Evolutionary conservation across 2,113 vertebrate species (phyloP).

Genomic region (Tychaedon coryphoeus): DNA sequence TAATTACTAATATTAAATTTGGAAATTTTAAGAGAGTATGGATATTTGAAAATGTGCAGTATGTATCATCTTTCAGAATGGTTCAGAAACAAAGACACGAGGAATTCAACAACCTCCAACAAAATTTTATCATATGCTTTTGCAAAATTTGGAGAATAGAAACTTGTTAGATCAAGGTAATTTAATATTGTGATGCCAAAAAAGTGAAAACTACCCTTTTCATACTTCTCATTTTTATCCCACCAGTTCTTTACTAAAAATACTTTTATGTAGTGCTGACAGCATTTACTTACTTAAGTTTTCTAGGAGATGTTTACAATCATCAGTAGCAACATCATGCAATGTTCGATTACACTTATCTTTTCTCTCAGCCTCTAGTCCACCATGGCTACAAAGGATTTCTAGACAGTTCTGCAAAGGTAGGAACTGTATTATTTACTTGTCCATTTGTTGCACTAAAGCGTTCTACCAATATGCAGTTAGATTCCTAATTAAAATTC

Average conservation of each 20-base stretch:
- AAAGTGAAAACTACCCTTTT: background rate
- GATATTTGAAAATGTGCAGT: background rate
- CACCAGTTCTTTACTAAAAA: background rate
- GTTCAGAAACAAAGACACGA: background rate
- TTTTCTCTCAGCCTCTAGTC: slow-evolving; percentile 87
- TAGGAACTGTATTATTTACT: slow-evolving; percentile 54
- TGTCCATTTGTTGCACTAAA: background rate
- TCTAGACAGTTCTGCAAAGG: slow-evolving; percentile 90
- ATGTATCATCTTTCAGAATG: background rate
- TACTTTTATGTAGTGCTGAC: background rate
- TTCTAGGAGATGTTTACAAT: slow-evolving; percentile 96
- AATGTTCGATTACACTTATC: slow-evolving; percentile 90
- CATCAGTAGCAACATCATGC: slow-evolving; percentile 94
- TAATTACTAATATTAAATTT: background rate
- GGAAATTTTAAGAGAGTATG: background rate
- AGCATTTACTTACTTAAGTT: slow-evolving; percentile 85
- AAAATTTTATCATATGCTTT: background rate
- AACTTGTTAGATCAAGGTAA: background rate
- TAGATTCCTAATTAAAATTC: background rate
- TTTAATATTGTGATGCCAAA: background rate
- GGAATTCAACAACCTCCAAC: background rate
- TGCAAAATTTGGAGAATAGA: background rate
- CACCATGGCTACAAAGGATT: slow-evolving; percentile 87
- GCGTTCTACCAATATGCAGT: background rate
- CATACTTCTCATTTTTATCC: background rate